Base-by-base conservation (phyloP, 2,888 invertebrate genomes). In the Auanema sp. region DNA sequence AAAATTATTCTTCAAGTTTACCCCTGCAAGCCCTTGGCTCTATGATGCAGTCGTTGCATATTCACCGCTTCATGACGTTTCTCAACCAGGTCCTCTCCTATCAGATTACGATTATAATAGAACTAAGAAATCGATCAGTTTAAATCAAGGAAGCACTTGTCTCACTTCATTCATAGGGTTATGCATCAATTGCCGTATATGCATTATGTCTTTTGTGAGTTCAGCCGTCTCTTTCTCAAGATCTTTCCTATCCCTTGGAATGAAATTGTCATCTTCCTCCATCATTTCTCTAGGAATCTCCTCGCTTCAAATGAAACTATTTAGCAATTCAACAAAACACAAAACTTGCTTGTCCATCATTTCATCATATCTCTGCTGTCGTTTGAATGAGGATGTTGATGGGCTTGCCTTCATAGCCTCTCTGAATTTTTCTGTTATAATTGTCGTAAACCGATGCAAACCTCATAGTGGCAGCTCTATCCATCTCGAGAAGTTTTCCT, bases 31-130 rank as follows among this genome's bases (percentile, higher is more conserved):
- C 53, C 56, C 8, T 58, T 53, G 2, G 72, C 71, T 40, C 63
- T 60, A 11, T 14, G 54, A 25, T 71, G 69, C 50, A 72, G 52
- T 41, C 53, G 56, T 44, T 60, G 64, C 62, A 76, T 59, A 25
- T 76, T 62, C 12, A 41, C 21, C 21, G 50, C n/a, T 1, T 59
- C 58, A n/a, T 60, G 56, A 23, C 64, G 56, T 51, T 67, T 51
- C 64, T 78, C 77, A 21, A 68, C 72, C 42, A 71, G 69, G 18
- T 68, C 76, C 41, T 79, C 79, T 51, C 77, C 72, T 8, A 73
- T 72, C 59, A 80, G 65, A 61, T 80, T 79, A 40, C 79, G 68
- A 63, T 80, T 77, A 60, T 73, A 65, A 64, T 75, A 77, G 66
- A 68, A 71, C 78, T 79, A 69, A 5, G 4, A 33, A 55, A 62